Conservation (phyloP, 2,113 vertebrate species). For the Salvelinus namaycush region DNA sequence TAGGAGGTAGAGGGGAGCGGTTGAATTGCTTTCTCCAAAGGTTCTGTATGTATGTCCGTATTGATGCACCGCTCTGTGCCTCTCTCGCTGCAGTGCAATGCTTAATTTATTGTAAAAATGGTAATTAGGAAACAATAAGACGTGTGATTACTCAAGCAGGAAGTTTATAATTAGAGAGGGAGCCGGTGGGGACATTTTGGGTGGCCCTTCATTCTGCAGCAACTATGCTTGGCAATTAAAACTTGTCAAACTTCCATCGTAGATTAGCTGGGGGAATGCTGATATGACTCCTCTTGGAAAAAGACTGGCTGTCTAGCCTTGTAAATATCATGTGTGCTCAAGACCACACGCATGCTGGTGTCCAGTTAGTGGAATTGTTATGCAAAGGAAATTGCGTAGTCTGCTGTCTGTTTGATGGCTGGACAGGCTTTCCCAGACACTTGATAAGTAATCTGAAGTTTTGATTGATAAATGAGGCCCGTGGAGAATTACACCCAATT, state of each 20-base stretch:
- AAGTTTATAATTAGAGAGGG: conserved; percentile 81
- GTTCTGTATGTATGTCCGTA: conserved; percentile 57
- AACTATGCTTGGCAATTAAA: conserved; percentile 73
- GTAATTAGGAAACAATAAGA: conserved; percentile 80
- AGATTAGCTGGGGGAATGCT: conserved; percentile 68
- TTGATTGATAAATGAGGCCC: background rate
- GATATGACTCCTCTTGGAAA: conserved; percentile 55
- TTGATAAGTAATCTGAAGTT: background rate
- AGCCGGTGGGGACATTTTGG: conserved; percentile 73
- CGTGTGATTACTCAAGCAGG: conserved; percentile 79
- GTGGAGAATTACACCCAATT: background rate
- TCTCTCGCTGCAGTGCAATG: conserved; percentile 66
- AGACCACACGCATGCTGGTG: background rate
- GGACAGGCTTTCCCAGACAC: background rate
- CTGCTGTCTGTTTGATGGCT: background rate
- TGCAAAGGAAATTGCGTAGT: background rate
- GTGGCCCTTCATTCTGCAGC: conserved; percentile 58
- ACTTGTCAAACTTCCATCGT: conserved; percentile 72
- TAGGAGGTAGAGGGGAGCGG: background rate
- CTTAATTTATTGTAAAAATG: conserved; percentile 84
- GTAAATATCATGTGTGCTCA: conserved; percentile 30
- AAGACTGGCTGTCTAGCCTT: conserved; percentile 41
- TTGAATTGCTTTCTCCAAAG: conserved; percentile 45
- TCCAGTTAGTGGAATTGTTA: background rate
- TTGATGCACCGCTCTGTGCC: conserved; percentile 66